Evolutionary conservation across 2,113 vertebrate genomes (phyloP).

Genomic region (Loxodonta africana): DNA sequence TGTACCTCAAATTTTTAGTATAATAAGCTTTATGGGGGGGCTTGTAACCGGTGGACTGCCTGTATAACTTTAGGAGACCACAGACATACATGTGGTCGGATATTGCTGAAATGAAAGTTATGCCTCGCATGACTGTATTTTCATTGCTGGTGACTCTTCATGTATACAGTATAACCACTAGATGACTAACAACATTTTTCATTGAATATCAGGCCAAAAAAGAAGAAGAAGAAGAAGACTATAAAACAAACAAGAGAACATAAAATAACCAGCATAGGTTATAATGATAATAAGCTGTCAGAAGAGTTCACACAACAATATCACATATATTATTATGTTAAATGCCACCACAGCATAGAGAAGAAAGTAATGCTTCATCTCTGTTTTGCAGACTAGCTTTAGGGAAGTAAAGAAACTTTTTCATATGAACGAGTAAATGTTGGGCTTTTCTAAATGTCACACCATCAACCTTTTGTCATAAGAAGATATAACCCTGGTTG

Average conservation of each 20-base stretch:
- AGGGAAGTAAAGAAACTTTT: neutral
- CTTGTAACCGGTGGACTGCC: too few relatives aligned
- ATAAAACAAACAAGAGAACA: neutral
- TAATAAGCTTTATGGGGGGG: too few relatives aligned
- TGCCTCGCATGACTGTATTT: neutral
- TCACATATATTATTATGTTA: neutral
- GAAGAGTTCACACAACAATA: neutral
- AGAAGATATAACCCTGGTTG: neutral
- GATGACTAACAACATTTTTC: neutral
- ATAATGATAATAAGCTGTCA: neutral
- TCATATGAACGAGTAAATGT: neutral
- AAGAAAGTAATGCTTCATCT: neutral
- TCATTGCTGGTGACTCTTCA: neutral
- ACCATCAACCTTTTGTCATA: neutral
- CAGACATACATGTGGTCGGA: too few relatives aligned
- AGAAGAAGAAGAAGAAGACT: neutral
- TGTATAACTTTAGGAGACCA: too few relatives aligned
- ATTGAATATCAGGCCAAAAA: neutral
- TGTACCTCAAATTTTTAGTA: too few relatives aligned
- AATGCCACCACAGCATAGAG: neutral
- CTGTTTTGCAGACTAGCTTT: slow-evolving; percentile 50
- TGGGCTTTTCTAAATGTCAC: slow-evolving; percentile 25
- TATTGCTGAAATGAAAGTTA: too few relatives aligned
- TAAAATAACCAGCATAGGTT: neutral
- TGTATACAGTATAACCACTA: neutral